Conservation (phyloP, 2,113 vertebrate genomes). For the Rattus rattus region DNA sequence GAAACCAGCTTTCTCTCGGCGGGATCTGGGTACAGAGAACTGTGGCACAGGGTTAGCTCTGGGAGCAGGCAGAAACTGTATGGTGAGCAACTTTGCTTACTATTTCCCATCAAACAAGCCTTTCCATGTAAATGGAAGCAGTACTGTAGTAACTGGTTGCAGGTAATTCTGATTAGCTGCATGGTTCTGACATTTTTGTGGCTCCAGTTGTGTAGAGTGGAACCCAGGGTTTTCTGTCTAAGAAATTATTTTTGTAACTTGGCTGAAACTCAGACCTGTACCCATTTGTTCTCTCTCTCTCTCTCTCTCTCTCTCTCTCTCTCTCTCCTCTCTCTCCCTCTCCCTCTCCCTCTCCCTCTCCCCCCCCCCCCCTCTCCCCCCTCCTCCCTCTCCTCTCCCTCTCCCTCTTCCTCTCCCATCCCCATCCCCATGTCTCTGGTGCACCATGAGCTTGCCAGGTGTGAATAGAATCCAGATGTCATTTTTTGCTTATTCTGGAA, state of each 20-base stretch:
- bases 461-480: background rate
- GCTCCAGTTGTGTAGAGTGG: background rate
- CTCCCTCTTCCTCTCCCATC: background rate
- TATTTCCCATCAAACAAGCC: background rate
- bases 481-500: background rate
- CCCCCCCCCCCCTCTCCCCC: too few species aligned
- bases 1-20: too few species aligned
- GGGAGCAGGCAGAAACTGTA: background rate
- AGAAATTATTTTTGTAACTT: background rate
- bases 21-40: too few species aligned
- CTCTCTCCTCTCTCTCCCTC: background rate
- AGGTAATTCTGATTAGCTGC: background rate
- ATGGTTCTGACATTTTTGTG: background rate
- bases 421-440: background rate
- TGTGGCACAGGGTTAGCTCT: too few species aligned
- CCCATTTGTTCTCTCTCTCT: too few species aligned
- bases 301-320: background rate
- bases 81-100: background rate
- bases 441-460: background rate
- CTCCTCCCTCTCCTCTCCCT: background rate
- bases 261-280: background rate
- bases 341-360: background rate
- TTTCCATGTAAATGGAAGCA: background rate
- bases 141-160: background rate
- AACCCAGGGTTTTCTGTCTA: background rate